A percentile compares a stretch with the other conserved stretches of the same genome.
Conservation (phyloP, 2,797 vertebrate genomes). For the Gambelia wislizenii region DNA sequence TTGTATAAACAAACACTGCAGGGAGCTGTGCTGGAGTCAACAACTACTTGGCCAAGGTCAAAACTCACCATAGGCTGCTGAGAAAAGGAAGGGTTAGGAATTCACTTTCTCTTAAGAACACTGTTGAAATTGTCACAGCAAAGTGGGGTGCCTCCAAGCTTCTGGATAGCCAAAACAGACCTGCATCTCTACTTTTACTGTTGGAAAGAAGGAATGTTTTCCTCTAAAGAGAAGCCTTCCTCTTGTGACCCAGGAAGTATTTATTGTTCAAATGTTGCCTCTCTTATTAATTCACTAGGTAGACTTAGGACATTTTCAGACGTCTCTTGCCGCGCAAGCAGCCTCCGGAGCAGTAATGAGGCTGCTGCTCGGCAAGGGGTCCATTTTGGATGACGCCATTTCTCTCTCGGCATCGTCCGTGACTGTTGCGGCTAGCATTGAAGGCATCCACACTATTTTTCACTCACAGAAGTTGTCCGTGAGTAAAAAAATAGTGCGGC, state of each 20-base stretch:
- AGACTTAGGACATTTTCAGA: not conserved
- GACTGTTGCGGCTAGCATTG: no score
- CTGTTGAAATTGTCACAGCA: conserved; percentile 73
- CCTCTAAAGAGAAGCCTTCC: not conserved
- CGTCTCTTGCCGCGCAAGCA: no score
- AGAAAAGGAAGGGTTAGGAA: conserved; percentile 52
- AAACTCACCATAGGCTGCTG: conserved; percentile 54
- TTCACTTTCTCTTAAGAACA: conserved; percentile 70
- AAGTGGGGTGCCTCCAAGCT: conserved; percentile 69
- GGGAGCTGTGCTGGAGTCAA: conserved; percentile 75
- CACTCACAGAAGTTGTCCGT: no score
- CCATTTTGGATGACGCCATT: no score
- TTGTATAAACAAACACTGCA: conserved; percentile 75
- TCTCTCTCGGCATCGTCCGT: no score
- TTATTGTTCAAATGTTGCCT: not conserved
- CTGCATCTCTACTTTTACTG: conserved; percentile 73
- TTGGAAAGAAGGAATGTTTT: not conserved
- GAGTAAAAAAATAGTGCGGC: no score
- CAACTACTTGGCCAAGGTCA: conserved; percentile 78
- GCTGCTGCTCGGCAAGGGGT: no score
- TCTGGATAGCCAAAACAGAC: conserved; percentile 70
- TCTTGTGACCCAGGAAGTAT: not conserved
- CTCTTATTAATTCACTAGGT: not conserved
- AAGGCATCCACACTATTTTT: no score
- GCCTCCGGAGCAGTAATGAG: no score